A percentile compares a stretch with the other conserved stretches of the same genome.
Evolutionary conservation across 2,113 vertebrate species (phyloP).

Genomic region (Columba livia): DNA sequence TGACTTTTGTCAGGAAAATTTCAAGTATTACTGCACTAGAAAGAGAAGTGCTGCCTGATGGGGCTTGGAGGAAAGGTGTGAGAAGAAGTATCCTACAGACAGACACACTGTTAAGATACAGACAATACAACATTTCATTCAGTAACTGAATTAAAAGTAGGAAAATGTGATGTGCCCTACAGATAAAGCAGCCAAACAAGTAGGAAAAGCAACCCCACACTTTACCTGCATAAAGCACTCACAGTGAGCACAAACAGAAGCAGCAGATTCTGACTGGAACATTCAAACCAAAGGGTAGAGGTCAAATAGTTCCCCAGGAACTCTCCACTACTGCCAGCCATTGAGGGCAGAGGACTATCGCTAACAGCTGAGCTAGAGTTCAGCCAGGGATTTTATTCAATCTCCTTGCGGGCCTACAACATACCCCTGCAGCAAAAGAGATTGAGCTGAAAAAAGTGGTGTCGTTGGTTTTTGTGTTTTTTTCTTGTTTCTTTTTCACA

Average conservation of each 20-base stretch:
- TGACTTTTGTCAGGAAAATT: neutral
- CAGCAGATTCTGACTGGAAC: constrained; percentile 66
- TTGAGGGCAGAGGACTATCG: constrained; percentile 63
- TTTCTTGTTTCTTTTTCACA: constrained; percentile 16
- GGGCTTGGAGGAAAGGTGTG: neutral
- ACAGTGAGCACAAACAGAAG: constrained; percentile 69
- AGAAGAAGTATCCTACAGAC: constrained; percentile 19
- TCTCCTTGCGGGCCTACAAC: constrained; percentile 67
- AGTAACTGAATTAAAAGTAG: constrained; percentile 9
- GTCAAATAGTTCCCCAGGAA: constrained; percentile 64
- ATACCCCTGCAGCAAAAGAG: constrained; percentile 69
- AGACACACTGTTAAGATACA: neutral
- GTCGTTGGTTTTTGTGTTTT: neutral
- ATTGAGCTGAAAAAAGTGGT: constrained; percentile 55
- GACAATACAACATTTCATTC: constrained; percentile 29
- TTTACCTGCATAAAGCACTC: constrained; percentile 68
- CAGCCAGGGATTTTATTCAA: constrained; percentile 64
- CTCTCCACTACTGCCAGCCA: constrained; percentile 69
- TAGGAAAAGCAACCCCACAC: constrained; percentile 67
- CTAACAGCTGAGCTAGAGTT: constrained; percentile 70
- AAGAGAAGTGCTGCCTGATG: neutral
- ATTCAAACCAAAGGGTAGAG: constrained; percentile 62
- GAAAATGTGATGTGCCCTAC: constrained; percentile 45
- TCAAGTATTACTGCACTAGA: neutral
- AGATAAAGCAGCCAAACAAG: constrained; percentile 50